phyloP scores from a whole-genome alignment of 1,140 invertebrate genomes.

The Acyrthosiphon pisum region DNA sequence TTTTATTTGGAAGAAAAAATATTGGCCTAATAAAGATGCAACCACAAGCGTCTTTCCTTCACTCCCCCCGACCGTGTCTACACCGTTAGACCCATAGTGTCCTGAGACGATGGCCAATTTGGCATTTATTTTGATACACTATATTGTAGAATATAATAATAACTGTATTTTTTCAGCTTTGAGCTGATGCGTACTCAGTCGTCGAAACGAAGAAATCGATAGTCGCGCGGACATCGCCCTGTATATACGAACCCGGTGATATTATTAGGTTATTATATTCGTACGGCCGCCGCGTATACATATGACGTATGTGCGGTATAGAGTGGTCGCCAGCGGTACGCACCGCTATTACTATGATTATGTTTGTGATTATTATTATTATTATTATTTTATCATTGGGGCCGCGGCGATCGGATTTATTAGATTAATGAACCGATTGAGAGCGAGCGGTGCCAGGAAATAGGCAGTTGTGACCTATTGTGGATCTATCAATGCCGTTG shows the following conservation, averaged over 20 bases:
- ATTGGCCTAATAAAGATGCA: too few relatives aligned
- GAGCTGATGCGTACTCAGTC: too few relatives aligned
- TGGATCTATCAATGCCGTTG: constrained; percentile 53
- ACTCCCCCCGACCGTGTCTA: too few relatives aligned
- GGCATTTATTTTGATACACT: too few relatives aligned
- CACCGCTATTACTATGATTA: not conserved
- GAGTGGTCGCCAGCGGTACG: not conserved
- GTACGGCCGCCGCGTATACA: not conserved
- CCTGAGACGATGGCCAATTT: too few relatives aligned
- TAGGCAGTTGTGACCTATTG: constrained; percentile 55
- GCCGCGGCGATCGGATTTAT: constrained; percentile 47
- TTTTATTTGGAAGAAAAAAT: too few relatives aligned
- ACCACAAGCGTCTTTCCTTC: too few relatives aligned
- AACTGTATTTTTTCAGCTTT: not conserved
- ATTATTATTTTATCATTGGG: constrained; percentile 32
- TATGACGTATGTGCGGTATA: not conserved
- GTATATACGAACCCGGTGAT: not conserved
- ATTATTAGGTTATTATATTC: not conserved
- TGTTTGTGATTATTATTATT: not conserved
- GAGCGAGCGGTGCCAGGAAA: constrained; percentile 33
- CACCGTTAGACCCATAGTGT: too few relatives aligned
- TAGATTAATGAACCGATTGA: constrained; percentile 53
- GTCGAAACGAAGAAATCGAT: not conserved
- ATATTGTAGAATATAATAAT: too few relatives aligned
- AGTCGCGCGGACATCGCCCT: not conserved